These are phyloP conservation scores for Polydrusus cervinus DNA, from an alignment of 2,888 invertebrate genomes.

Conservation along the genomic window DNA sequence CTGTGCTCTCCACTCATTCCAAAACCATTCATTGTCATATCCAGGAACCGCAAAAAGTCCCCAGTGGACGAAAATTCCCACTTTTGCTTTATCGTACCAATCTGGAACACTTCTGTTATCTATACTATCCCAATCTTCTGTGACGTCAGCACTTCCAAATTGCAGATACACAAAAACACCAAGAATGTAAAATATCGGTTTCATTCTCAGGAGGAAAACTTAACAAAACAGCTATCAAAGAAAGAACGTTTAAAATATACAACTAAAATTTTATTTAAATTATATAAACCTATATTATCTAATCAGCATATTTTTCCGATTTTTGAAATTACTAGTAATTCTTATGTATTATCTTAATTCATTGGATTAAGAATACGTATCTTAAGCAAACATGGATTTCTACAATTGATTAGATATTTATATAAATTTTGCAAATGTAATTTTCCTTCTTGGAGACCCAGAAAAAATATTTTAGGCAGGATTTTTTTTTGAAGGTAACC, in stretches of 20 bases:
- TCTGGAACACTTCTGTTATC: constrained; percentile 86
- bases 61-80: constrained; percentile 96
- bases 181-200: background rate
- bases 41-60: constrained; percentile 83
- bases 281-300: background rate
- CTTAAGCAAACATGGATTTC: background rate
- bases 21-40: constrained; percentile 87
- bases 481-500: too few relatives aligned
- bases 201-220: constrained; percentile 6
- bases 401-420: background rate
- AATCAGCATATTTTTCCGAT: constrained; percentile 4
- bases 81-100: constrained; percentile 94
- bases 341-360: background rate
- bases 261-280: background rate
- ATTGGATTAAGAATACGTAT: background rate
- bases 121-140: constrained; percentile 88
- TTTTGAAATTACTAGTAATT: background rate
- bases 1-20: constrained; percentile 81
- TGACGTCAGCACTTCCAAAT: constrained; percentile 52
- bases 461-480: too few relatives aligned
- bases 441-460: too few relatives aligned
- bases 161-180: constrained; percentile 7
- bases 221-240: background rate
- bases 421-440: background rate
- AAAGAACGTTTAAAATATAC: background rate